Conservation (phyloP, 2,888 invertebrate species). For the Ypsolopha sequella region DNA sequence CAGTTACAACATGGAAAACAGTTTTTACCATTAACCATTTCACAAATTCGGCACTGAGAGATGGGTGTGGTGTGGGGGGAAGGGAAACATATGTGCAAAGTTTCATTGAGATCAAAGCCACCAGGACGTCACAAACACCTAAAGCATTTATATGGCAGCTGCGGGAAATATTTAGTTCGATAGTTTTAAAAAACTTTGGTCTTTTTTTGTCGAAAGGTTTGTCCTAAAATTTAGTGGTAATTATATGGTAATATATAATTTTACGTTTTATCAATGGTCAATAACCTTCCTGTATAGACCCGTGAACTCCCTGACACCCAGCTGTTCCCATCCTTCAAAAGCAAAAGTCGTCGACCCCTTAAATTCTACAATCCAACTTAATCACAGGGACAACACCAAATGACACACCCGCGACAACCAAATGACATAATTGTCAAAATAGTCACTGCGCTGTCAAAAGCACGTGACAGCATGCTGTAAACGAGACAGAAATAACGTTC, state of each 20-base stretch:
- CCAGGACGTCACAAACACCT: too few relatives aligned
- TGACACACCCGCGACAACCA: constrained; percentile 65
- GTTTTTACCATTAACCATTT: too few relatives aligned
- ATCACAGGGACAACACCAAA: constrained; percentile 58
- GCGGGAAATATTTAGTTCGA: too few relatives aligned
- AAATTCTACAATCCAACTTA: constrained; percentile 59
- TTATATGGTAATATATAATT: not conserved
- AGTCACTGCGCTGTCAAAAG: constrained; percentile 60
- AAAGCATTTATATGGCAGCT: too few relatives aligned
- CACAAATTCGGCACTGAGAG: too few relatives aligned
- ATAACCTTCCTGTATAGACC: not conserved
- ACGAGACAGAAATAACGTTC: constrained; percentile 24
- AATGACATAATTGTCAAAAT: constrained; percentile 72
- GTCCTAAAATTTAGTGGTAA: too few relatives aligned
- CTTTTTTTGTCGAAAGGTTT: too few relatives aligned
- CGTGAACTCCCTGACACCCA: constrained; percentile 17
- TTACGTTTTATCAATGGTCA: not conserved
- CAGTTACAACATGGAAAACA: too few relatives aligned
- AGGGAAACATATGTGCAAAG: too few relatives aligned
- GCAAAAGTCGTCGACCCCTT: constrained; percentile 50
- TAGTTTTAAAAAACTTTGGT: too few relatives aligned
- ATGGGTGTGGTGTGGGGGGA: too few relatives aligned
- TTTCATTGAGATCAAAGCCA: too few relatives aligned
- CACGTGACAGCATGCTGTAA: constrained; percentile 56
- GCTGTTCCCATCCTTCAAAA: constrained; percentile 59